A percentile compares a stretch with the other conserved stretches of the same genome.
Conservation (phyloP, 2,113 vertebrate genomes). For the Tetraodon nigroviridis region DNA sequence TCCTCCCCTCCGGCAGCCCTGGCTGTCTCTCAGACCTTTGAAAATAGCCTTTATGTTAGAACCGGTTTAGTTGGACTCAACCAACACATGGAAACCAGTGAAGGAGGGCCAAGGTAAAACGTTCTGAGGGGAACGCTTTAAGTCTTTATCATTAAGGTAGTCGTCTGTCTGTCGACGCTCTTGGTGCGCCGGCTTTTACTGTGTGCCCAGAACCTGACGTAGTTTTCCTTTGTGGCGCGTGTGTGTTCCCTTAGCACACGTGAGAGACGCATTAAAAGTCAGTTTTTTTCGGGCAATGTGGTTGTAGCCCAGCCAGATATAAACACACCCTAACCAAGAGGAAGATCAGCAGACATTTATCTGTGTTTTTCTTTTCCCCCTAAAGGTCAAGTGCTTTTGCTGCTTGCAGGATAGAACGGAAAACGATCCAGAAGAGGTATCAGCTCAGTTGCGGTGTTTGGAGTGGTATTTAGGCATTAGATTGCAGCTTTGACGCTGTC, state of each 20-base stretch:
- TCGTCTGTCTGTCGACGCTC: constrained; percentile 53
- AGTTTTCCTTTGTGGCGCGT: constrained; percentile 42
- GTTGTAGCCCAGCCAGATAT: constrained; percentile 5
- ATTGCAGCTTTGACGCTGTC: background rate
- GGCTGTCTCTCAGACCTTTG: constrained; percentile 50
- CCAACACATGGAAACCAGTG: constrained; percentile 50
- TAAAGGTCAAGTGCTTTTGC: constrained; percentile 13
- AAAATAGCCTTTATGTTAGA: constrained; percentile 58
- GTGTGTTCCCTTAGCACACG: constrained; percentile 1
- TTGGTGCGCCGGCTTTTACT: constrained; percentile 30
- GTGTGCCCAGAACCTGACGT: constrained; percentile 51
- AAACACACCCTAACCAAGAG: background rate
- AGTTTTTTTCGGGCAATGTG: background rate
- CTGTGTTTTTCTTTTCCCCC: background rate
- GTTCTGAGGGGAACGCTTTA: constrained; percentile 48
- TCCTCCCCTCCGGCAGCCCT: constrained; percentile 20
- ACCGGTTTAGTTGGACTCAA: constrained; percentile 49
- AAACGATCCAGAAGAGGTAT: too few relatives aligned
- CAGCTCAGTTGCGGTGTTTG: background rate
- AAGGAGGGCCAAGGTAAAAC: constrained; percentile 35
- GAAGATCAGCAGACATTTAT: background rate
- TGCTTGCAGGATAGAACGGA: background rate
- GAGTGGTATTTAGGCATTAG: background rate
- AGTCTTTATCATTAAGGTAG: constrained; percentile 58
- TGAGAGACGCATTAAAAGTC: constrained; percentile 3